Evolutionary conservation across 2,797 vertebrate species (phyloP).

Genomic region (Hoplostethus mediterraneus): DNA sequence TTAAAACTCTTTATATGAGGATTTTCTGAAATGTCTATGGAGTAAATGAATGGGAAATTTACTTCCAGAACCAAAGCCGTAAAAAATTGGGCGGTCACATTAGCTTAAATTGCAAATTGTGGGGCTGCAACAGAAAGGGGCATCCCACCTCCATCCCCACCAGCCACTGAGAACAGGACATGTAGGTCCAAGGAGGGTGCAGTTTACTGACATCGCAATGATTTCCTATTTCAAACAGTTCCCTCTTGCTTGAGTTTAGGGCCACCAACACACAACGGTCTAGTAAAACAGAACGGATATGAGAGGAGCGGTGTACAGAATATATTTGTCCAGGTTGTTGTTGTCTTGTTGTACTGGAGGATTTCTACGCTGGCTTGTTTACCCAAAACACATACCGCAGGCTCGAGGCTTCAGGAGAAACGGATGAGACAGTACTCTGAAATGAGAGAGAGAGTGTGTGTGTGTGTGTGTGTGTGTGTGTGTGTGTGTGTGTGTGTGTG

Average conservation of each 20-base stretch:
- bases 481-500: not conserved
- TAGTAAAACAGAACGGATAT: slow-evolving; percentile 16
- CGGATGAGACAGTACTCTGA: not conserved
- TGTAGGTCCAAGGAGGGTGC: too few species aligned
- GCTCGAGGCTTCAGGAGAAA: slow-evolving; percentile 7
- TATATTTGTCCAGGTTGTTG: not conserved
- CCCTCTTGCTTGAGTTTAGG: too few species aligned
- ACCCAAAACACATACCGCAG: slow-evolving; percentile 18
- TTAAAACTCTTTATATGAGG: too few species aligned
- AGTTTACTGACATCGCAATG: too few species aligned
- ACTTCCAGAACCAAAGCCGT: too few species aligned
- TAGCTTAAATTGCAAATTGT: too few species aligned
- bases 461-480: not conserved
- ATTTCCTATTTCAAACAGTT: too few species aligned
- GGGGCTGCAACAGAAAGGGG: too few species aligned
- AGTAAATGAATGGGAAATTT: too few species aligned
- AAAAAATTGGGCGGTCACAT: too few species aligned
- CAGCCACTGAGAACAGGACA: not conserved
- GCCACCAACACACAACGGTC: not conserved
- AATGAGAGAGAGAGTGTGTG: not conserved
- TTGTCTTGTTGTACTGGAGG: not conserved
- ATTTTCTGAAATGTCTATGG: too few species aligned
- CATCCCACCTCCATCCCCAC: too few species aligned
- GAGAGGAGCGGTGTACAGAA: not conserved
- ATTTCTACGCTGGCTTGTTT: slow-evolving; percentile 19